Conservation (phyloP, 1,140 invertebrate genomes). For the Monomorium pharaonis region DNA sequence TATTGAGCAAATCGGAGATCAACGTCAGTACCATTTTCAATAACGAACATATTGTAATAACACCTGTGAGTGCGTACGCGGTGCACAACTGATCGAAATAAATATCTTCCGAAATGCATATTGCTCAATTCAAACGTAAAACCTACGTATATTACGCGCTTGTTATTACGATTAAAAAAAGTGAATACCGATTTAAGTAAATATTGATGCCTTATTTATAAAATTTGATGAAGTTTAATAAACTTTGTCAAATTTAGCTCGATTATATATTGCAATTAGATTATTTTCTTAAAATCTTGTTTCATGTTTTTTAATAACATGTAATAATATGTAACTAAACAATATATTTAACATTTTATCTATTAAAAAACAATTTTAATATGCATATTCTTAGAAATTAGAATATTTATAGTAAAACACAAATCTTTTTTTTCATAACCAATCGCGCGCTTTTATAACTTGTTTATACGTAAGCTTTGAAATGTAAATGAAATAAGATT, state of each 20-base stretch:
- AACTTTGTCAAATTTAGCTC: neutral
- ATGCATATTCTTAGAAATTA: neutral
- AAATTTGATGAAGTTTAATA: neutral
- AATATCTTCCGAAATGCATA: conserved; percentile 26
- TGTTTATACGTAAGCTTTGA: neutral
- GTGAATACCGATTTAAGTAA: neutral
- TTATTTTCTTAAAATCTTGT: neutral
- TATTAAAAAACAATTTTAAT: neutral
- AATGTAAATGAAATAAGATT: neutral
- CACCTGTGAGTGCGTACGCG: conserved; percentile 15
- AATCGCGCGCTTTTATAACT: neutral
- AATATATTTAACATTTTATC: neutral
- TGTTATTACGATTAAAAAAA: neutral
- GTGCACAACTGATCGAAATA: neutral
- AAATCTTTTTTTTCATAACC: neutral
- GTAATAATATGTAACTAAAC: neutral
- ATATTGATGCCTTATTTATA: neutral
- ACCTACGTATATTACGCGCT: neutral
- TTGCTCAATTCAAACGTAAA: conserved; percentile 11
- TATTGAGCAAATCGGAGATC: conserved; percentile 35
- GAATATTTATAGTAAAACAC: neutral
- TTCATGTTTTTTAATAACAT: neutral
- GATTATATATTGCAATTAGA: neutral
- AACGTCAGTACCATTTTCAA: conserved; percentile 21
- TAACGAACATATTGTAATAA: conserved; percentile 48